Base-by-base conservation (phyloP, 2,888 invertebrate genomes). In the Apamea crenata region DNA sequence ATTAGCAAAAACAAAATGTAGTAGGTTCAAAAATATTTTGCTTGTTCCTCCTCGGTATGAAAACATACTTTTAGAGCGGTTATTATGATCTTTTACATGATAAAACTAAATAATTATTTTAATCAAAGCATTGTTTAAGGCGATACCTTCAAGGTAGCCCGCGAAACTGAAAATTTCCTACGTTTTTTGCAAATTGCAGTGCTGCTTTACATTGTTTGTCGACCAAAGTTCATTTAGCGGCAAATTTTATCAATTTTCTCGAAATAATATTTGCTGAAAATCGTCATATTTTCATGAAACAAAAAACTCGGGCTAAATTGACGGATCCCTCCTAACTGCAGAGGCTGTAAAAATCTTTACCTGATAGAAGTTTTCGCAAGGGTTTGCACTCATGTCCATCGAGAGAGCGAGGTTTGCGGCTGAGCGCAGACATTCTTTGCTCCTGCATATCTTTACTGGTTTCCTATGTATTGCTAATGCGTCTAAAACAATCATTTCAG, bases 341-440 rank as follows among this genome's bases (percentile, higher is more conserved):
- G 47, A 21, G 0, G 47, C 14, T 50, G 25, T 70, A n/a, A n/a
- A 32, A 74, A 63, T 3, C 0, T 1, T 59, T 90, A 97, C 98
- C 97, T 98, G 96, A 94, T 98, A 98, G 95, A 99, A 99, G 95
- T 99, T 98, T 67, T 98, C 97, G 91, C 99, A 99, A 72, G 99
- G 98, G 93, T 98, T 97, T 73, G 97, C 97, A 50, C 97, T 97
- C 74, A 94, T 94, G 93, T 99, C 98, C 97, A 99, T 98, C 21
- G 98, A 98, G 68, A 98, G 97, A 32, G 98, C 97, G 59, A 98
- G 96, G 94, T 98, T 98, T 36, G 98, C 97, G 16, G 98, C 98
- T 84, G 98, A 97, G 50, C 98, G 97, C 61, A 98, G 95, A 89
- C 98, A 98, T 92, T 98, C 98, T 78, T 97, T 97, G 47, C 97